phyloP scores from a whole-genome alignment of 1,140 invertebrate genomes.

The Calephelis nemesis region DNA sequence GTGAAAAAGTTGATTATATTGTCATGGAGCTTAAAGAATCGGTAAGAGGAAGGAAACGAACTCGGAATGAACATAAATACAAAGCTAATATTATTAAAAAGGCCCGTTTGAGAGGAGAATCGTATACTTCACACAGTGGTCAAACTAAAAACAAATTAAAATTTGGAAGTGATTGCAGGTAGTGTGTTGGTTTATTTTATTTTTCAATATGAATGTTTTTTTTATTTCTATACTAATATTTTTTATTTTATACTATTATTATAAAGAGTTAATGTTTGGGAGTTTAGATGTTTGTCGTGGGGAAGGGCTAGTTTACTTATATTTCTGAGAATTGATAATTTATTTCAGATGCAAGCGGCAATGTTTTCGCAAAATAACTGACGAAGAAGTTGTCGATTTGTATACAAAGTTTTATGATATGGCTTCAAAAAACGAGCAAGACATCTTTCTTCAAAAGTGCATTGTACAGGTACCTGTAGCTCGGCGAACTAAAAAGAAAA shows the following conservation, averaged over 20 bases:
- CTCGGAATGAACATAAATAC: constrained; percentile 16
- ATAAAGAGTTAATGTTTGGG: no score
- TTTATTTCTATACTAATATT: no score
- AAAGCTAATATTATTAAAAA: constrained; percentile 5
- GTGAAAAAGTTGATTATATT: no score
- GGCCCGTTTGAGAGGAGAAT: constrained; percentile 1
- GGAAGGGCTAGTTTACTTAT: no score
- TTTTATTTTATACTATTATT: no score
- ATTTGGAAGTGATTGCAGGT: no score
- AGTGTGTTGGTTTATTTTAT: no score
- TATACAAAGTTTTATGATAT: not conserved
- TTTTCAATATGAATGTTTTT: no score
- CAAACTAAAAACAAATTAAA: constrained; percentile 12
- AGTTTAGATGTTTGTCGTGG: no score
- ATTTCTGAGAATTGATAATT: not conserved
- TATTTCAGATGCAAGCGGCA: constrained; percentile 6
- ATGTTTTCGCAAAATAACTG: not conserved
- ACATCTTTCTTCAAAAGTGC: constrained; percentile 9
- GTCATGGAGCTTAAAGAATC: no score
- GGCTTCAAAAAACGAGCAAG: constrained; percentile 13
- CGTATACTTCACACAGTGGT: not conserved
- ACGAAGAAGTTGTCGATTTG: not conserved
- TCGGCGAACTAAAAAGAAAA: not conserved
- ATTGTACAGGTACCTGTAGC: not conserved
- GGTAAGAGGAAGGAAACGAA: constrained; percentile 13